phyloP scores from a whole-genome alignment of 2,888 invertebrate species.

The Caenorhabditis wallacei region DNA sequence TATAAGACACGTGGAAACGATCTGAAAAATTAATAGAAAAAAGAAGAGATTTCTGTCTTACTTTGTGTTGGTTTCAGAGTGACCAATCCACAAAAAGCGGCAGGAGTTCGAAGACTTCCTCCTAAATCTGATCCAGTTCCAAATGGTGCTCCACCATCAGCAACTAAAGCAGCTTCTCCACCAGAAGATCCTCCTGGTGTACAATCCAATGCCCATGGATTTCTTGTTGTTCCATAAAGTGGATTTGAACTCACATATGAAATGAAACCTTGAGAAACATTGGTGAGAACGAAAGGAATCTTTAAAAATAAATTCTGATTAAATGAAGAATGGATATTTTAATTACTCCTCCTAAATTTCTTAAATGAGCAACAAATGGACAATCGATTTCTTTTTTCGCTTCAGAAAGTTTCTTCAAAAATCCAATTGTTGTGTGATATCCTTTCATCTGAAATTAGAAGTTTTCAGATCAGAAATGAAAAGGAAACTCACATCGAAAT shows the following conservation, averaged over 20 bases:
- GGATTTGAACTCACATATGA: constrained; percentile 83
- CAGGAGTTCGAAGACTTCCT: constrained; percentile 85
- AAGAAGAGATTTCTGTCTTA: not conserved
- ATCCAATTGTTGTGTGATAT: constrained; percentile 83
- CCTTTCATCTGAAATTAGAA: constrained; percentile 76
- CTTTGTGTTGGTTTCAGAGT: constrained; percentile 84
- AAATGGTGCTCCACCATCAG: constrained; percentile 84
- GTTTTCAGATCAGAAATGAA: not conserved
- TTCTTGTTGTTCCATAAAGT: constrained; percentile 84
- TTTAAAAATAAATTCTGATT: too few species aligned
- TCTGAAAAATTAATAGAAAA: constrained; percentile 25
- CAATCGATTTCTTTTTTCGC: constrained; percentile 77
- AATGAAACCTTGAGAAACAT: constrained; percentile 80
- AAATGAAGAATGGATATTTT: too few species aligned
- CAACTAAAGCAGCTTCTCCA: constrained; percentile 84
- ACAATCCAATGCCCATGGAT: constrained; percentile 83
- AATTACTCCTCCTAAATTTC: constrained; percentile 83
- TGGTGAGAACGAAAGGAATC: constrained; percentile 84
- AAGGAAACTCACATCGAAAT: constrained; percentile 70
- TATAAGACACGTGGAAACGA: constrained; percentile 73
- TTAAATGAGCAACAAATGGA: constrained; percentile 78
- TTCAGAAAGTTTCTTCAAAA: constrained; percentile 82
- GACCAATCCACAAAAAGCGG: constrained; percentile 84
- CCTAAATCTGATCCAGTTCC: constrained; percentile 85
- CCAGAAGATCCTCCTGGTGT: constrained; percentile 85